phyloP scores from a whole-genome alignment of 2,113 vertebrate genomes.

The Alces alces region DNA sequence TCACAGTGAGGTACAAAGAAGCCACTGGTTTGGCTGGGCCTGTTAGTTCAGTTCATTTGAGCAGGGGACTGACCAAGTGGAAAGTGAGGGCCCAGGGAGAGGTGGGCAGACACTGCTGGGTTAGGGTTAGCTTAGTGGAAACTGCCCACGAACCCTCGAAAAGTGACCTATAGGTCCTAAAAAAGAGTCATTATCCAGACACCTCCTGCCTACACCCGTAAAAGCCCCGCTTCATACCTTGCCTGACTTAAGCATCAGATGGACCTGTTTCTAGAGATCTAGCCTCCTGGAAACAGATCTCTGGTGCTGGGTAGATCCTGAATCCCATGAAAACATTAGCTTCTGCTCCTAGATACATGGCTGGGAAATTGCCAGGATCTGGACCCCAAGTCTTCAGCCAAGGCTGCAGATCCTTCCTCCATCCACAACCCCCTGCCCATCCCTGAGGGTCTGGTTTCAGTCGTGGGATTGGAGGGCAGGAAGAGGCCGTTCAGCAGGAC shows the following conservation, averaged over 20 bases:
- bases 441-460: neutral
- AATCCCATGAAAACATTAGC: neutral
- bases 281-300: neutral
- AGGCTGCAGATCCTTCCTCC: neutral
- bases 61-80: neutral
- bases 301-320: neutral
- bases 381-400: neutral
- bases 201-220: neutral
- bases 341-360: neutral
- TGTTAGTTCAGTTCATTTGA: neutral
- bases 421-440: neutral
- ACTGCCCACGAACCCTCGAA: accelerated
- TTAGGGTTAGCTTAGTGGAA: neutral
- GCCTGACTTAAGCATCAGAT: neutral
- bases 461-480: neutral
- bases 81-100: neutral
- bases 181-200: neutral
- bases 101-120: neutral
- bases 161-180: accelerated
- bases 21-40: neutral
- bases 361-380: neutral
- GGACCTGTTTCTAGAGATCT: neutral
- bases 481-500: neutral
- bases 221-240: neutral
- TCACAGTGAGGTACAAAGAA: neutral